Base-by-base conservation (phyloP, 2,797 vertebrate species). In the Hypotaenidia okinawae region DNA sequence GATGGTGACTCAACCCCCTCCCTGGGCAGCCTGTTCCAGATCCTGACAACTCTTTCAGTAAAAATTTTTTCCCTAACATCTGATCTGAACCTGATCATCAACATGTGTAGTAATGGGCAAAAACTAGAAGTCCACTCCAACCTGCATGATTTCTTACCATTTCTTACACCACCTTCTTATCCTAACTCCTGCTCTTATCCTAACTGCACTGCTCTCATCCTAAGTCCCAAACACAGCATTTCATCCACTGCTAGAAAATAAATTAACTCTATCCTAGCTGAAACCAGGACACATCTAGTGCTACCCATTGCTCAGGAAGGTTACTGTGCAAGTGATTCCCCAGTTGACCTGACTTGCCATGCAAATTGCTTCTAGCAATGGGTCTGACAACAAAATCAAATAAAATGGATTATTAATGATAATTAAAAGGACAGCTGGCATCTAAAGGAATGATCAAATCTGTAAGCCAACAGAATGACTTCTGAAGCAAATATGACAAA, bases 401-500 rank as follows among this genome's bases (percentile, higher is more conserved):
- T 88, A 49, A 79, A 84, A 80, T 35, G 10, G 0, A 8, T 78
- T 72, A 61, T 80, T 87, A 91, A 77, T 90, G 45, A 68, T 22
- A 90, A 89, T 66, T 64, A 59, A 84, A 83, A 88, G 14, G 33
- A 54, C 28, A 32, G 6, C 19, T 94, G 57, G 6, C 0, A 0
- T 67, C 43, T 77, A 51, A 88, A 90, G 33, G 14, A 93, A 82
- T 58, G 43, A 58, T 43, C 54, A 62, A 76, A 78, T 84, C 33
- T 37, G 47, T 55, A 82, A 93, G 37, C 13, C 70, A 86, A 33
- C 11, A 70, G 45, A 76, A 52, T 64, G 54, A 58, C 30, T 82
- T 84, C 61, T 75, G 62, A 90, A 82, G 32, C 25, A 94, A 90
- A 35, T 77, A 89, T 22, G 41, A 89, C 25, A 70, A 84, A 93